Evolutionary conservation across 2,888 invertebrate genomes (phyloP).

Genomic region (Chrysolina haemoptera): DNA sequence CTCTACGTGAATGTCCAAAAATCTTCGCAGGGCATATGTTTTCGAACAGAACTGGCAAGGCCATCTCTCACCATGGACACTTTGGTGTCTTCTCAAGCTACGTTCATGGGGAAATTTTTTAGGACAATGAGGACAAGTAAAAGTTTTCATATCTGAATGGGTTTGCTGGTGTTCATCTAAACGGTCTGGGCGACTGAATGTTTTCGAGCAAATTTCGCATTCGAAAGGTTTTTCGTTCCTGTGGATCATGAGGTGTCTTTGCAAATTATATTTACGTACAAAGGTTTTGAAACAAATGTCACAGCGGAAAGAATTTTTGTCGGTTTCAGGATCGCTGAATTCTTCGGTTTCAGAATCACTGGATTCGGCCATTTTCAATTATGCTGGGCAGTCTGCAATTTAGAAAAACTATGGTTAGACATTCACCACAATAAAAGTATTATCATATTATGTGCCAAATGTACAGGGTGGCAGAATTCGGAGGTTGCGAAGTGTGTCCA

Average conservation of each 20-base stretch:
- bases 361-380: not conserved
- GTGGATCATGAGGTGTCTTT: not conserved
- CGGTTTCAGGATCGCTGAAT: not conserved
- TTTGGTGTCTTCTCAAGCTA: not conserved
- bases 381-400: too few relatives aligned
- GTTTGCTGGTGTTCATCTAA: not conserved
- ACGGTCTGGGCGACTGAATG: not conserved
- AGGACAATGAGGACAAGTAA: not conserved
- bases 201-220: not conserved
- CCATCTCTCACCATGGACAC: not conserved
- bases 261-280: not conserved
- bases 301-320: not conserved
- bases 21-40: not conserved
- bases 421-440: too few relatives aligned
- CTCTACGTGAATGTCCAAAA: not conserved
- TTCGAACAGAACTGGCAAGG: constrained; percentile 8
- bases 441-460: too few relatives aligned
- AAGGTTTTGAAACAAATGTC: not conserved
- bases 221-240: not conserved
- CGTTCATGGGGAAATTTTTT: not conserved
- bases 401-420: too few relatives aligned
- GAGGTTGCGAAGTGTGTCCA: too few relatives aligned
- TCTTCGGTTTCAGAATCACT: not conserved
- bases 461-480: too few relatives aligned
- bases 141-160: not conserved